Percentiles rank a stretch among this genome's conserved stretches.
These are phyloP conservation scores for Lepidochrysops patricia DNA, from an alignment of 2,888 invertebrate species.

Conservation along the genomic window DNA sequence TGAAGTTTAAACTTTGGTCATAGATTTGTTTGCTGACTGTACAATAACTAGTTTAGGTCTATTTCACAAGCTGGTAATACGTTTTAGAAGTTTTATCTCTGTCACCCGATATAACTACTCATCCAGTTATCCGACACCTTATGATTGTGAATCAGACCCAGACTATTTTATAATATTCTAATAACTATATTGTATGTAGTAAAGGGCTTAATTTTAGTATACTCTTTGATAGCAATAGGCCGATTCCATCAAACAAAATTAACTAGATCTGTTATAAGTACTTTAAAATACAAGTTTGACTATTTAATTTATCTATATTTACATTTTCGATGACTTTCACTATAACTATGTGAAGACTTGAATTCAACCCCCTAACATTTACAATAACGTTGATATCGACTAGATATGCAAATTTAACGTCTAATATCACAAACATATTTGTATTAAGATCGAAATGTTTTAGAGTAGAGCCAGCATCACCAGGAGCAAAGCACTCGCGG, in stretches of 20 bases:
- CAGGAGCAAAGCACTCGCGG: slow-evolving; percentile 38
- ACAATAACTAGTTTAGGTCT: too few species aligned
- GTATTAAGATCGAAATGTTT: slow-evolving; percentile 28
- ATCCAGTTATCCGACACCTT: too few species aligned
- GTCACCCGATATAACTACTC: too few species aligned
- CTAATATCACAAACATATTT: slow-evolving; percentile 66
- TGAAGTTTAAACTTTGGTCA: too few species aligned
- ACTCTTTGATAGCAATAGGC: not conserved
- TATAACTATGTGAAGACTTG: slow-evolving; percentile 1
- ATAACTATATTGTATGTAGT: not conserved
- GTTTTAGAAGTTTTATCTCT: too few species aligned
- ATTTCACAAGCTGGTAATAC: too few species aligned
- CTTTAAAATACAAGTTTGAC: not conserved
- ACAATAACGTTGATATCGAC: slow-evolving; percentile 21
- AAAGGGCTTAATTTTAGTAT: not conserved
- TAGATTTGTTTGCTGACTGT: too few species aligned
- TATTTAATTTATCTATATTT: not conserved
- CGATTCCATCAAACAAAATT: not conserved
- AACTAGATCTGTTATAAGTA: not conserved
- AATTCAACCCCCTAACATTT: slow-evolving; percentile 21
- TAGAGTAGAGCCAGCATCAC: slow-evolving; percentile 34
- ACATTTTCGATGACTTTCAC: not conserved
- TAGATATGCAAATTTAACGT: slow-evolving; percentile 45
- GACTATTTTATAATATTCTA: not conserved
- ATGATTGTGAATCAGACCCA: too few species aligned